phyloP scores from a whole-genome alignment of 2,113 vertebrate genomes.

The Gambusia holbrooki region DNA sequence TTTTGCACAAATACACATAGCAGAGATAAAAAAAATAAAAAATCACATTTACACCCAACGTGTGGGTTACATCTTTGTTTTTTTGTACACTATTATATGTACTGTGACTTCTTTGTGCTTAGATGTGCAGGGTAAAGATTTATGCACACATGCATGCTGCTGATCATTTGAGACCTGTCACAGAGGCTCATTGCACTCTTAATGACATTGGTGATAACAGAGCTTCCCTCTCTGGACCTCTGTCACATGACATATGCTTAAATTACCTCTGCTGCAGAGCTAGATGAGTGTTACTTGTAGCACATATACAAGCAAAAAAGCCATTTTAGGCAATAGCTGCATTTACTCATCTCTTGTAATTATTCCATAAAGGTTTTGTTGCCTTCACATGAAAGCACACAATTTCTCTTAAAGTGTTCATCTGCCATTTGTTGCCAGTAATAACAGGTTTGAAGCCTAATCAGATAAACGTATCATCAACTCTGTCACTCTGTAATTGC shows the following conservation, averaged over 20 bases:
- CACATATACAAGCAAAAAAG: slow-evolving; percentile 40
- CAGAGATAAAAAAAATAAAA: neutral
- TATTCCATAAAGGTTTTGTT: slow-evolving; percentile 3
- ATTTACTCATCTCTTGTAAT: slow-evolving; percentile 17
- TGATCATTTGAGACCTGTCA: slow-evolving; percentile 60
- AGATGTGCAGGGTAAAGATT: slow-evolving; percentile 3
- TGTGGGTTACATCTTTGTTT: neutral
- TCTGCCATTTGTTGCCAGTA: slow-evolving; percentile 28
- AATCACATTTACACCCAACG: neutral
- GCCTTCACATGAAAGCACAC: slow-evolving; percentile 24
- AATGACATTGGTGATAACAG: slow-evolving; percentile 59
- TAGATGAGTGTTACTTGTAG: slow-evolving; percentile 66
- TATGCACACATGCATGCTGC: slow-evolving; percentile 13
- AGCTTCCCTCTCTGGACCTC: slow-evolving; percentile 50
- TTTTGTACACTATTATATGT: neutral
- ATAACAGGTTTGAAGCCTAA: slow-evolving; percentile 48
- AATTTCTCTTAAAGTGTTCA: slow-evolving; percentile 34
- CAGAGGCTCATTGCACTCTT: slow-evolving; percentile 49
- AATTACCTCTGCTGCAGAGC: slow-evolving; percentile 56
- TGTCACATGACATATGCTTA: slow-evolving; percentile 55
- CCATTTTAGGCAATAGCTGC: slow-evolving; percentile 55
- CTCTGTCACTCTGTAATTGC: slow-evolving; percentile 45
- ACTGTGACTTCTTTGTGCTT: neutral
- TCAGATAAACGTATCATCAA: slow-evolving; percentile 49
- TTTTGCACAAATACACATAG: neutral